Percentiles rank a stretch among this genome's conserved stretches.
These are phyloP conservation scores for Atethmia centrago DNA, from an alignment of 2,888 invertebrate species.

Conservation along the genomic window DNA sequence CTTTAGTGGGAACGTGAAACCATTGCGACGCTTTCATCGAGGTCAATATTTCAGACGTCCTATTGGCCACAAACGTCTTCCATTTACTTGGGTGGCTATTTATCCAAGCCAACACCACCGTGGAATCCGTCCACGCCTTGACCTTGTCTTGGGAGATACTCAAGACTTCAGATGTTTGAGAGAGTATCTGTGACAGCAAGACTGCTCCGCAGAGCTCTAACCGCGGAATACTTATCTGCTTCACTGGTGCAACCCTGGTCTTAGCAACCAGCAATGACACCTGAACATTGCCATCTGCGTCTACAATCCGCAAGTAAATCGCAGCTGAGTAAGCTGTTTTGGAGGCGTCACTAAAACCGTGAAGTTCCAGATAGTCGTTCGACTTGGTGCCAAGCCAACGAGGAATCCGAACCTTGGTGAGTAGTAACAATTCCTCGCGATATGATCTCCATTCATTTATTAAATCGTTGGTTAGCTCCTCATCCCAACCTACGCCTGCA, in stretches of 20 bases:
- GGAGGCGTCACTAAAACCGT: slow-evolving; percentile 12
- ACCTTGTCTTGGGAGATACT: neutral
- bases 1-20: slow-evolving; percentile 2
- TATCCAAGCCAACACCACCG: slow-evolving; percentile 3
- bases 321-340: slow-evolving; percentile 6
- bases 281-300: neutral
- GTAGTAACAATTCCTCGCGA: slow-evolving; percentile 4
- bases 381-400: slow-evolving; percentile 1
- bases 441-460: slow-evolving; percentile 6
- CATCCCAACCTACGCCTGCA: neutral
- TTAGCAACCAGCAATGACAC: slow-evolving; percentile 14
- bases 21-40: slow-evolving; percentile 1
- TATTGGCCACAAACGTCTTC: slow-evolving; percentile 12
- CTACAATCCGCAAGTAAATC: neutral
- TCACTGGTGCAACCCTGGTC: slow-evolving; percentile 12
- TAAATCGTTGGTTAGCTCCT: neutral
- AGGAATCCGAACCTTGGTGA: slow-evolving; percentile 8
- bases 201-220: slow-evolving; percentile 12
- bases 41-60: slow-evolving; percentile 10
- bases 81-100: slow-evolving; percentile 9
- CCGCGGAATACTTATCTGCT: slow-evolving; percentile 6
- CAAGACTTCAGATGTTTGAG: neutral
- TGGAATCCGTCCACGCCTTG: slow-evolving; percentile 4
- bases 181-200: slow-evolving; percentile 1
- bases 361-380: neutral